Evolutionary conservation across 2,113 vertebrate genomes (phyloP), one percentile per base, ranked within the genome.

Genomic region (Tupaia chinensis): DNA sequence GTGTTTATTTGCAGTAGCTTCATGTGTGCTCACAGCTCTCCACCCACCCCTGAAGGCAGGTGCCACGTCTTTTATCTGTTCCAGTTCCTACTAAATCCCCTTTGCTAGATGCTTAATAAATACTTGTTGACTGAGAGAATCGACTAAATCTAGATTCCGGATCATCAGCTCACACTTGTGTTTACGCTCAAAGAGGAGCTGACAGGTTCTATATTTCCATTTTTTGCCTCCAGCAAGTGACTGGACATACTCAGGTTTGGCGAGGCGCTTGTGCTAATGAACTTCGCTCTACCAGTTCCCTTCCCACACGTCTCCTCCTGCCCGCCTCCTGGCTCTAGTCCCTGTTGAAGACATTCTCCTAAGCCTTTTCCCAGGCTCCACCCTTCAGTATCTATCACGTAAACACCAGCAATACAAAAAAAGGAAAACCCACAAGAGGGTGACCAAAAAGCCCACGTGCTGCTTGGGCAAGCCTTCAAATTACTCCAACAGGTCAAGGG

Each of bases 31-130:
- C 76, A 15, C 68, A 29, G 10, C 72, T 82, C 69, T 25, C 1
- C 13, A 0, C 44, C 56, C 5, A 3, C 58, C 72, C 58, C 63
- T 69, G 29, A 78, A 53, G 85, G 27, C 73, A 32, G 60, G 81
- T n/a, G n/a, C 10, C 9, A 23, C 13, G 0, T 13, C 11, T 74
- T 72, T 44, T 14, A 11, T 92, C 73, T 92, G 92, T 97, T 74
- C 53, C n/a, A 61, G 88, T 96, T 95, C 93, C 90, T 97, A 97
- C 96, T 29, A 77, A 79, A 92, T 70, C 63, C 93, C 86, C 5
- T 44, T 56, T 65, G 25, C 17, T n/a, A 27, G 34, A 53, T 76
- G 15, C 74, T 90, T 60, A 15, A 25, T 80, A 56, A 74, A 61
- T 86, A 56, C 32, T 32, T 88, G 44, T 19, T 70, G 87, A 60